phyloP scores from a whole-genome alignment of 2,888 invertebrate species.

The Pristionchus entomophagus region DNA sequence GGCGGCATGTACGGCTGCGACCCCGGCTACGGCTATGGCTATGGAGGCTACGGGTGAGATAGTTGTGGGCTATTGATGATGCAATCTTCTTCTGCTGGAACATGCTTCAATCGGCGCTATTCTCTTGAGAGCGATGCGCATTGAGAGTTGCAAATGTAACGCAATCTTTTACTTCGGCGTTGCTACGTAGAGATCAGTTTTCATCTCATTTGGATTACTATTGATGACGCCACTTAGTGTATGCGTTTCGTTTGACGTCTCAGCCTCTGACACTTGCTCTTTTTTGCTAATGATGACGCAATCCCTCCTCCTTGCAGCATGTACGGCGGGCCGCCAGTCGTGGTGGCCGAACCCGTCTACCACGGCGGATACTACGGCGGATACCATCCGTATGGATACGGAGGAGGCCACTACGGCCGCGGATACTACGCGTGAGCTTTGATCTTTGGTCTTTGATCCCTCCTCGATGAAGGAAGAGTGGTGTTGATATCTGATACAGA shows the following conservation, averaged over 20 bases:
- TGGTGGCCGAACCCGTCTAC: too few species aligned
- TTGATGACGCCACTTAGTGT: too few species aligned
- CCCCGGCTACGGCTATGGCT: not conserved
- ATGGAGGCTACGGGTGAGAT: not conserved
- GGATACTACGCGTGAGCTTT: slow-evolving; percentile 16
- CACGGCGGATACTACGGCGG: slow-evolving; percentile 18
- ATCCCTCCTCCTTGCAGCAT: not conserved
- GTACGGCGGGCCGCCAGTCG: not conserved
- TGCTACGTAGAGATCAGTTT: too few species aligned
- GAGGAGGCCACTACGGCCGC: slow-evolving; percentile 14
- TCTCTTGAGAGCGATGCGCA: too few species aligned
- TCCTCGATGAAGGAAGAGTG: too few species aligned
- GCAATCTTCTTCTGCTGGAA: not conserved
- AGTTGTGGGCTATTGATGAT: not conserved
- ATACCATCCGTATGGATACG: not conserved
- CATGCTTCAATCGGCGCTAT: not conserved
- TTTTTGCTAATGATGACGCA: too few species aligned
- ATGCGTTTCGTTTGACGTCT: too few species aligned
- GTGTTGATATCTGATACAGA: too few species aligned
- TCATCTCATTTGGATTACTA: too few species aligned
- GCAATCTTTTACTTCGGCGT: too few species aligned
- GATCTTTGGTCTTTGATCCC: not conserved
- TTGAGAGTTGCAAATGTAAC: too few species aligned
- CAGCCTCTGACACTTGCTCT: not conserved
- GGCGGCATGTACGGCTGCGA: not conserved